A percentile compares a stretch with the other conserved stretches of the same genome.
Conservation (phyloP, 2,888 invertebrate genomes). For the Globia sparganii region DNA sequence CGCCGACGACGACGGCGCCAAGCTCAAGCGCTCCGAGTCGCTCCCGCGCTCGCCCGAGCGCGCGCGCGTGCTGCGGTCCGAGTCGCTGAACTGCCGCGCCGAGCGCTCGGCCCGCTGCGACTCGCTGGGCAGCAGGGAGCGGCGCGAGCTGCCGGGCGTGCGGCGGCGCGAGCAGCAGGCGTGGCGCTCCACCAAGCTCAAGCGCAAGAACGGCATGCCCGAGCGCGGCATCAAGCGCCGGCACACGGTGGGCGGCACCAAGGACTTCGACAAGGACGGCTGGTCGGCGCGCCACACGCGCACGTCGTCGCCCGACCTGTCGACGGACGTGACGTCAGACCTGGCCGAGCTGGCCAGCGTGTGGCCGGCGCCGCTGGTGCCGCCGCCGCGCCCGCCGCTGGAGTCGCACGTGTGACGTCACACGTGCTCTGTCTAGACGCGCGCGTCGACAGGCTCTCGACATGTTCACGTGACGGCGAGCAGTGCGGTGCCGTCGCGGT, state of each 20-base stretch:
- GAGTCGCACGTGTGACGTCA: conserved; percentile 75
- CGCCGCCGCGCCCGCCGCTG: conserved; percentile 73
- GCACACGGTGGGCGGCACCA: conserved; percentile 98
- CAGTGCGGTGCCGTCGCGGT: not conserved
- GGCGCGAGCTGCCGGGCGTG: conserved; percentile 87
- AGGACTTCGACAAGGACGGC: conserved; percentile 93
- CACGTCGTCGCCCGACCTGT: conserved; percentile 91
- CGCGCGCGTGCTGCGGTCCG: conserved; percentile 54
- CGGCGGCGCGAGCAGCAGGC: conserved; percentile 90
- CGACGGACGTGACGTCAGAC: conserved; percentile 77
- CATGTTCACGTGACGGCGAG: not conserved
- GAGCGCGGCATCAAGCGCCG: conserved; percentile 96
- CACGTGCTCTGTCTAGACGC: conserved; percentile 57
- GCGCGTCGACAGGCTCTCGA: conserved; percentile 30
- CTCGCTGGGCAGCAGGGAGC: conserved; percentile 75
- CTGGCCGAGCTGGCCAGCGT: conserved; percentile 76
- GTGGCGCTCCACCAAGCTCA: conserved; percentile 91
- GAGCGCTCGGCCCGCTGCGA: conserved; percentile 52
- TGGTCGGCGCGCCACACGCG: conserved; percentile 91
- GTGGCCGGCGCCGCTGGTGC: conserved; percentile 80
- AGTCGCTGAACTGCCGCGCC: conserved; percentile 61
- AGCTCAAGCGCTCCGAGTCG: conserved; percentile 91
- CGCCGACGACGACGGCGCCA: conserved; percentile 70
- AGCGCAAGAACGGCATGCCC: conserved; percentile 94
- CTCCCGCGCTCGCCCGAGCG: conserved; percentile 89